phyloP scores from a whole-genome alignment of 2,113 vertebrate species.

The Zosterops hypoxanthus region DNA sequence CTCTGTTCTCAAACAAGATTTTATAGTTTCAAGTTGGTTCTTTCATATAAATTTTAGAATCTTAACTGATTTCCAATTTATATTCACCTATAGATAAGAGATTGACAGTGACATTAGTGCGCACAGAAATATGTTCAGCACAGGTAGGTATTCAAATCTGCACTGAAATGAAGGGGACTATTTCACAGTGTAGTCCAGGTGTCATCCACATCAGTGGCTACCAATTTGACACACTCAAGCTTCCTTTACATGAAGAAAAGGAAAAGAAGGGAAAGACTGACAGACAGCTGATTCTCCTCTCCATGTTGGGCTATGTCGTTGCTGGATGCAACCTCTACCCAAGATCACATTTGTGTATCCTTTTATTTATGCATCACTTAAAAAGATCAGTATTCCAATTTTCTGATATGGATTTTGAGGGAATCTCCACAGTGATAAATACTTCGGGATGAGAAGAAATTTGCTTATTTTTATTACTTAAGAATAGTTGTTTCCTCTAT shows the following conservation, averaged over 20 bases:
- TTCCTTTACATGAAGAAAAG: background rate
- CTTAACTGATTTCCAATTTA: background rate
- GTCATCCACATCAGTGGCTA: background rate
- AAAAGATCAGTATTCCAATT: background rate
- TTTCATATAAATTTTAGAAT: background rate
- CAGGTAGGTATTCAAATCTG: background rate
- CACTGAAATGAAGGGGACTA: background rate
- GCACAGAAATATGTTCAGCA: background rate
- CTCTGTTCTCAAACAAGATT: background rate
- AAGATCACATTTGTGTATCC: background rate
- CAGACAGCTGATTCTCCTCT: background rate
- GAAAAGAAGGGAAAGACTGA: background rate
- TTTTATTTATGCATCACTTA: background rate
- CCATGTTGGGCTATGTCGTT: rapidly evolving
- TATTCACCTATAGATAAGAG: background rate
- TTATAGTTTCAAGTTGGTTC: background rate
- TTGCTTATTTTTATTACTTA: background rate
- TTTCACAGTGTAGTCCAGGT: background rate
- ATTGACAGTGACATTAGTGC: background rate
- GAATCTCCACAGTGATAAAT: background rate
- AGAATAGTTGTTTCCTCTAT: background rate
- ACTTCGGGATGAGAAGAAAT: background rate
- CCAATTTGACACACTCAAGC: background rate
- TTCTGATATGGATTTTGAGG: background rate
- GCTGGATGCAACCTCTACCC: background rate